Evolutionary conservation across 2,888 invertebrate genomes (phyloP), one percentile per base, ranked within the genome.

Genomic region (Phalera bucephala): DNA sequence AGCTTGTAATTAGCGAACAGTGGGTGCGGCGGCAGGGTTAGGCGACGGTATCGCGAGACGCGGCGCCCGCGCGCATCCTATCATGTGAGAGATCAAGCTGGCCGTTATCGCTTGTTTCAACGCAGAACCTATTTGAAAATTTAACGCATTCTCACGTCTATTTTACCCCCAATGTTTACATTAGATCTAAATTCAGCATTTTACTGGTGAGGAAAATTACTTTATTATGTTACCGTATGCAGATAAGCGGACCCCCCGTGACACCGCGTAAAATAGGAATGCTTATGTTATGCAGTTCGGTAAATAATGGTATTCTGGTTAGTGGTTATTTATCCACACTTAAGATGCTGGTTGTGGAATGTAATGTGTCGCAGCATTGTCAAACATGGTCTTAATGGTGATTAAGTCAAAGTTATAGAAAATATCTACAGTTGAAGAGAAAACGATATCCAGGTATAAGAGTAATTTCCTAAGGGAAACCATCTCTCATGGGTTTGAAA

Each of bases 61-160:
- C 73, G 74, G 73, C 71, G 78, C 69, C 71, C 61, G 59, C 63
- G 47, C 50, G 40, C 32, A 48, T 42, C 32, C 58, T 80, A 85
- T 85, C 85, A 71, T 78, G 79, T 84, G 85, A 79, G 84, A 86
- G 80, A 86, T 84, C 85, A 67, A 56, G 45, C 54, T 46, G 41
- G 35, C 45, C 48, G 49, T 48, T 37, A 39, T 43, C 43, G 36
- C 39, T 27, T 14, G 27, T 27, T 27, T 21, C 4, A 14, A 14
- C 25, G 12, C 25, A 12, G 25, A 7, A 7, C 8, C 3, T 25
- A 27, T 27, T 14, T 3, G 9, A 9, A 5, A 27, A 27, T 9
- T 27, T 14, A n/a, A 27, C 9, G 14, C 14, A 27, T 27, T 27
- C 27, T 27, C 27, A 27, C 14, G 9, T 27, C 14, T n/a, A 27